Evolutionary conservation across 2,888 invertebrate genomes (phyloP).

Genomic region (Ormyrus thymus): DNA sequence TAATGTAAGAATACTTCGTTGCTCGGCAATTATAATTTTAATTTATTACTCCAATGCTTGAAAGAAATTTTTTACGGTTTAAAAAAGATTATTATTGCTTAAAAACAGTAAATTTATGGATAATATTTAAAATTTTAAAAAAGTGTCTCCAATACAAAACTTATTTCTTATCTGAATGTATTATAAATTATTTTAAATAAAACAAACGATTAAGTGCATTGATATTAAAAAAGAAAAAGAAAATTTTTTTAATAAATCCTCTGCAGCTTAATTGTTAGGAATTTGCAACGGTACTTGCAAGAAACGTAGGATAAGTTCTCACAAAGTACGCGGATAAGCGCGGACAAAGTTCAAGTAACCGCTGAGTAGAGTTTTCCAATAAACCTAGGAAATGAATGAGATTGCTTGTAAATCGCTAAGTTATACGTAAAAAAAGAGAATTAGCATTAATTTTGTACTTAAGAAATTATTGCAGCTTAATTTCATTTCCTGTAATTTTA

Average conservation of each 20-base stretch:
- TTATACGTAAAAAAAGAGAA: constrained; percentile 21
- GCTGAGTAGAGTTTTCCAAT: constrained; percentile 31
- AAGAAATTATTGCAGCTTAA: neutral
- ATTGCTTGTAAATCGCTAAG: constrained; percentile 30
- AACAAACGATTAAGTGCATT: no score
- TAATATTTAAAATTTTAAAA: no score
- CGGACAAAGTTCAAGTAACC: constrained; percentile 47
- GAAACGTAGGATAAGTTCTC: constrained; percentile 19
- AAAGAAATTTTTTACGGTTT: no score
- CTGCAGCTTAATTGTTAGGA: neutral
- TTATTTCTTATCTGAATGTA: no score
- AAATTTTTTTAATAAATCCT: neutral
- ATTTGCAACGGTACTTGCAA: constrained; percentile 5
- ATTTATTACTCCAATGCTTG: no score
- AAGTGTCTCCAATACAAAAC: no score
- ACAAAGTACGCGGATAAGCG: constrained; percentile 19
- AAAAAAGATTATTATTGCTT: no score
- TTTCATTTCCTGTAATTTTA: neutral
- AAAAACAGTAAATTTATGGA: no score
- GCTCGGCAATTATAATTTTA: no score
- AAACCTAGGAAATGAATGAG: constrained; percentile 40
- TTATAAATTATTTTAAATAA: no score
- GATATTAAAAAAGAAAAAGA: no score
- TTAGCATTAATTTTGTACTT: constrained; percentile 32
- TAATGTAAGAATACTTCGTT: no score